phyloP scores from a whole-genome alignment of 2,888 invertebrate genomes.

The Melanophora roralis region DNA sequence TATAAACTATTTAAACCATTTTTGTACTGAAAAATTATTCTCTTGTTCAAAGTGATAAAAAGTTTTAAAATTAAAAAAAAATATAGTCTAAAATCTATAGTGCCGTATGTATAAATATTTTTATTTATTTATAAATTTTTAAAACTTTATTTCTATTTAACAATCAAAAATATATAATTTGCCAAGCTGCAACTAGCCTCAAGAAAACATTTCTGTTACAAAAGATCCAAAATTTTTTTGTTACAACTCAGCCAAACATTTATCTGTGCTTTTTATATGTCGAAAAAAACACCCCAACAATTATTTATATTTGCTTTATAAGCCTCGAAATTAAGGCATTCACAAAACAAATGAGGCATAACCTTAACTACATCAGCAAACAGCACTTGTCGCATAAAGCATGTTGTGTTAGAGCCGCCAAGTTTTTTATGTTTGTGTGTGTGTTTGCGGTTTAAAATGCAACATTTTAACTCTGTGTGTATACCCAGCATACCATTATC shows the following conservation, averaged over 20 bases:
- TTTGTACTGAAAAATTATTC: no score
- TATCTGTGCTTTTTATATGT: conserved; percentile 32
- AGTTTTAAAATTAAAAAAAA: no score
- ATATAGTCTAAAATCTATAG: no score
- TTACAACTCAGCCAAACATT: conserved; percentile 24
- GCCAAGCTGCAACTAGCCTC: background rate
- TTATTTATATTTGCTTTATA: conserved; percentile 30
- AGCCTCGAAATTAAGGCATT: conserved; percentile 45
- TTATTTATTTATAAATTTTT: no score
- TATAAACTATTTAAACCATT: no score
- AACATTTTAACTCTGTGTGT: no score
- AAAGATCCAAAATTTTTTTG: no score
- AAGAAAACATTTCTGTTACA: background rate
- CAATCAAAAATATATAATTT: no score
- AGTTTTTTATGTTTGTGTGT: background rate
- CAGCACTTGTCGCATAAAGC: conserved; percentile 26
- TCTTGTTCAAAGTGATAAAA: no score
- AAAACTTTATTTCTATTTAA: no score
- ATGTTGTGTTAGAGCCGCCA: conserved; percentile 12
- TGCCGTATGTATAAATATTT: no score
- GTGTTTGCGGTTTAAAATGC: background rate
- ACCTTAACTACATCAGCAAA: conserved; percentile 35
- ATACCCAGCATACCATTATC: no score
- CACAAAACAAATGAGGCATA: conserved; percentile 50
- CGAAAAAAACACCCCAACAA: conserved; percentile 42